Evolutionary conservation across 2,888 invertebrate species (phyloP), one percentile per base, ranked within the genome.

Genomic region (Sinhomidia bicolor): DNA sequence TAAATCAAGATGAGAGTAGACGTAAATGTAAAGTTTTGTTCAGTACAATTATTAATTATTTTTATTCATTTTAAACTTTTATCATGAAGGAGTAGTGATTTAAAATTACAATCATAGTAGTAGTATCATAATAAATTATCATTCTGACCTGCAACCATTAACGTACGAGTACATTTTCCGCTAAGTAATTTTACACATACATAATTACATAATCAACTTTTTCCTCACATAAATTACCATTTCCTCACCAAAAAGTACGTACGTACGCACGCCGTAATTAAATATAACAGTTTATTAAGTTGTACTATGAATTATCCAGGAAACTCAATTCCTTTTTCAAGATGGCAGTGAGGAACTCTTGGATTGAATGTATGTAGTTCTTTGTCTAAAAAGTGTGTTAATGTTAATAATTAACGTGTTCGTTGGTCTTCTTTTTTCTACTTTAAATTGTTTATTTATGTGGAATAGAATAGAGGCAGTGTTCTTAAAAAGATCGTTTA

Each of bases 331-430:
- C 47, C 74, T 74, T 65, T 23, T 57, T 83, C 78, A 23, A 57
- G 88, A 79, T 88, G 88, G 88, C 88, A 88, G 88, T 88, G 88
- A 88, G 79, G 88, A 88, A 88, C 78, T 81, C 41, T 74, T 65
- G 32, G 65, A 65, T 65, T 36, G 65, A 32, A 65, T 65, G 32
- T 57, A 20, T 57, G 29, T 36, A 32, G 65, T 36, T 60, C 60
- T 60, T 23, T 17, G 54, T 60, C 29, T 60, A 60, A 57, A 57
- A 57, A 57, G 9, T 60, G 60, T 60, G 10, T 57, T 12, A 10
- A 6, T 47, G 14, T 14, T 47, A 47, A 47, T 47, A 47, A n/a
- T 23, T n/a, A 51, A n/a, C 14, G 5, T 60, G 26, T 23, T 60
- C 60, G 60, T 60, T 60, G 60, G 60, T 60, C 60, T 60, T 60